These are phyloP conservation scores for Formica selysi DNA, from an alignment of 1,140 invertebrate genomes.

Conservation along the genomic window DNA sequence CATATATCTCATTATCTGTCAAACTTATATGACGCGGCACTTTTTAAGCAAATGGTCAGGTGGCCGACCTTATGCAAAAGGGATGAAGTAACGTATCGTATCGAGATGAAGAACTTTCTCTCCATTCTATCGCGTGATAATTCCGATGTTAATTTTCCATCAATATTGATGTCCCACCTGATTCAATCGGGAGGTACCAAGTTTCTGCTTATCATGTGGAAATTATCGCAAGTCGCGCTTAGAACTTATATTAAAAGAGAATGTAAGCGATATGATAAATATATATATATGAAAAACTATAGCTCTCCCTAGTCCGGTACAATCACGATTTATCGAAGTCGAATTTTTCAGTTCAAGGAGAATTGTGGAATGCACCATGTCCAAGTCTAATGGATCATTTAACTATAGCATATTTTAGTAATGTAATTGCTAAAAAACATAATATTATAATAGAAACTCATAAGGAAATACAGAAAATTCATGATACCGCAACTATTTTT, in stretches of 20 bases:
- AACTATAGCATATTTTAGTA: constrained; percentile 44
- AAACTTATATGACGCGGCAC: constrained; percentile 81
- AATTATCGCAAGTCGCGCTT: constrained; percentile 76
- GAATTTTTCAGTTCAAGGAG: constrained; percentile 34
- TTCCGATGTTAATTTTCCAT: constrained; percentile 77
- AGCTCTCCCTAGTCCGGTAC: background rate
- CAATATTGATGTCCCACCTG: constrained; percentile 77
- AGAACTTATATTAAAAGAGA: constrained; percentile 69
- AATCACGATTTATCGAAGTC: background rate
- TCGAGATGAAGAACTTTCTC: constrained; percentile 75
- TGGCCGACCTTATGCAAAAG: constrained; percentile 86
- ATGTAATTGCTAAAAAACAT: constrained; percentile 44
- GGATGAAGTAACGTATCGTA: constrained; percentile 83
- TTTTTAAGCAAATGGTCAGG: constrained; percentile 82
- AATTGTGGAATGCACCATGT: constrained; percentile 38
- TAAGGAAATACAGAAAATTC: constrained; percentile 32
- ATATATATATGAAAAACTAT: background rate
- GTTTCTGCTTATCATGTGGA: constrained; percentile 79
- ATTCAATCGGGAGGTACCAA: constrained; percentile 76
- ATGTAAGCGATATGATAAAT: constrained; percentile 46
- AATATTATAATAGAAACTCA: constrained; percentile 22
- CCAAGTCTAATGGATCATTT: background rate
- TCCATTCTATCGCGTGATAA: constrained; percentile 75
- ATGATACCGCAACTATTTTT: constrained; percentile 48
- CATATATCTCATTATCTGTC: constrained; percentile 86